These are phyloP conservation scores for Eufriesea mexicana DNA, from an alignment of 1,140 invertebrate species.

Conservation along the genomic window DNA sequence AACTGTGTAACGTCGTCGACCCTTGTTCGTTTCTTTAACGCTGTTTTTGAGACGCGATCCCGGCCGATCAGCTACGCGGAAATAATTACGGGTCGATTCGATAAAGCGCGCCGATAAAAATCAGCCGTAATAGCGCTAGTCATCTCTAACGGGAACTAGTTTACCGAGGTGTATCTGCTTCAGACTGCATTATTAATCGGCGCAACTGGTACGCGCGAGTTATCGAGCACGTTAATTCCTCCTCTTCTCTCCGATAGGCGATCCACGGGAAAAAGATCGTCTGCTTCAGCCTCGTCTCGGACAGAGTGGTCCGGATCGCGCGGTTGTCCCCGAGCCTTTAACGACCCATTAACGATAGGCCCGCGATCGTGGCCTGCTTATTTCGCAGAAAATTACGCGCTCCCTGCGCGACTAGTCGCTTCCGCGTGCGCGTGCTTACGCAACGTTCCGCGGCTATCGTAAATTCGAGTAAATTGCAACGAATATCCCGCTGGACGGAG, in stretches of 20 bases:
- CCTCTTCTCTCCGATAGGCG: neutral
- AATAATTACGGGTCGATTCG: constrained; percentile 65
- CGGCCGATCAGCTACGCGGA: constrained; percentile 51
- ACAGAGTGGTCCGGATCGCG: constrained; percentile 10
- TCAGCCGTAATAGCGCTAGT: constrained; percentile 60
- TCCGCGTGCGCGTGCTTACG: constrained; percentile 39
- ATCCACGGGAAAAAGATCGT: constrained; percentile 9
- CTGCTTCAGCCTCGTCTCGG: neutral
- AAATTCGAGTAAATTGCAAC: constrained; percentile 36
- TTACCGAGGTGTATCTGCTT: constrained; percentile 52
- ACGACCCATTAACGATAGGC: constrained; percentile 15
- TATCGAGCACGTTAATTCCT: constrained; percentile 30
- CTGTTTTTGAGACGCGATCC: neutral
- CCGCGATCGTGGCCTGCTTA: constrained; percentile 8
- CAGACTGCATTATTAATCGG: constrained; percentile 57
- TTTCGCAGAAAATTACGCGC: constrained; percentile 43
- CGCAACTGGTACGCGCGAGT: constrained; percentile 32
- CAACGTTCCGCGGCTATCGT: constrained; percentile 10
- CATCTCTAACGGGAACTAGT: constrained; percentile 68
- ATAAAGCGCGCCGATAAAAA: constrained; percentile 61
- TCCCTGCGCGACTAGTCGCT: constrained; percentile 1
- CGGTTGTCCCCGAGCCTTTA: constrained; percentile 4
- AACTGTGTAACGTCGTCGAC: neutral
- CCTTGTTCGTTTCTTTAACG: neutral
- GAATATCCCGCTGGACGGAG: neutral